Evolutionary conservation across 1,140 invertebrate species (phyloP), one percentile per base, ranked within the genome.

Genomic region (Pogonognathellus flavescens): DNA sequence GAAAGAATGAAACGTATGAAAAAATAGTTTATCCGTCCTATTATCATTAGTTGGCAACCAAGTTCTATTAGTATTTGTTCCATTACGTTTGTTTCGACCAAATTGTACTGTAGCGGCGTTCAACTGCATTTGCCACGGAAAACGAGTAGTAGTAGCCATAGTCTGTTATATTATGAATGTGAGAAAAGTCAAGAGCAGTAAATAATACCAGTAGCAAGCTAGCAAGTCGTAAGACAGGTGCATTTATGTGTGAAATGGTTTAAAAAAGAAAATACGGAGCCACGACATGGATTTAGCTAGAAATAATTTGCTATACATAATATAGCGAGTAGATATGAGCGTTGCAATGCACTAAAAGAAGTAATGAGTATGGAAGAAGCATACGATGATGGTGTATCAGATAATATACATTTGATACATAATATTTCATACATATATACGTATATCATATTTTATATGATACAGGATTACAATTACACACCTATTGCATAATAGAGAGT

Each of bases 111-210:
- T 76, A 76, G 31, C 70, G 70, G 70, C 49, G n/a, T 14, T n/a
- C 14, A 76, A 76, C n/a, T 76, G 41, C 70, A 76, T 76, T 76
- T 49, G 10, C 25, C 25, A 76, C 25, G 25, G n/a, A 49, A 50
- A 76, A 76, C 70, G 11, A 76, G 70, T 76, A 76, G 31, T 41
- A 41, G 31, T 41, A 41, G 31, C 31, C 31, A 41, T 41, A 41
- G 31, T 41, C 31, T 41, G 6, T 41, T 41, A 41, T 41, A 41
- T 76, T 76, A 50, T 76, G 70, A 76, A 49, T 76, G 70, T 76
- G 70, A 76, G 70, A 76, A 76, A 76, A 76, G 31, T 76, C 70
- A 49, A 49, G 41, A 76, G 70, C 41, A 49, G 70, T 76, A 76
- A 76, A 76, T 76, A 66, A 66, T 66, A 66, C 62, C 62, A 66